A percentile compares a stretch with the other conserved stretches of the same genome.
Conservation (phyloP, 2,888 invertebrate species). For the Acleris emargana region DNA sequence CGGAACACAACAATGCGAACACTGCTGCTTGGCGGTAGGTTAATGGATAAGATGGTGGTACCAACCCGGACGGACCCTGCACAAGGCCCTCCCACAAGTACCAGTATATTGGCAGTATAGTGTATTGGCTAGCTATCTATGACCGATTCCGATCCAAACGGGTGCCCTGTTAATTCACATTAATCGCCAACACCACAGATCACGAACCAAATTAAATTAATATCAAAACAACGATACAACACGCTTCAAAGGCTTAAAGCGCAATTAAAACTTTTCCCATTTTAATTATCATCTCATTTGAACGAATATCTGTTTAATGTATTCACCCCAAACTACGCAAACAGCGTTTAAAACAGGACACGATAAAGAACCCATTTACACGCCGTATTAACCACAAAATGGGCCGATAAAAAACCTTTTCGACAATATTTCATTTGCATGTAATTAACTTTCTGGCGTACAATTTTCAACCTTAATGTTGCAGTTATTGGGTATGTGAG, state of each 20-base stretch:
- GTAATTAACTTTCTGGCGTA: constrained; percentile 31
- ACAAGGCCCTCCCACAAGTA: no score
- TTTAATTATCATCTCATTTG: constrained; percentile 36
- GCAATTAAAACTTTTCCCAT: constrained; percentile 37
- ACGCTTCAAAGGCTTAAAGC: constrained; percentile 32
- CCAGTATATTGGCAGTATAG: no score
- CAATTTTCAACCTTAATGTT: constrained; percentile 45
- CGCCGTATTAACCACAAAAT: constrained; percentile 78
- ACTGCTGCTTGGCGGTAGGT: no score
- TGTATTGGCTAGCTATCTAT: no score
- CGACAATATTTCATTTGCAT: constrained; percentile 46
- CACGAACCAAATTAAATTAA: not conserved
- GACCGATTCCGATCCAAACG: no score
- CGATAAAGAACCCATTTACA: constrained; percentile 82
- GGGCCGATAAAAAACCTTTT: constrained; percentile 67
- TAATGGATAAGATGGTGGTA: no score
- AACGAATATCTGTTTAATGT: constrained; percentile 57
- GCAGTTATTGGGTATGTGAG: constrained; percentile 19
- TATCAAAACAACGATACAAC: constrained; percentile 8
- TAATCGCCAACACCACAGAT: no score
- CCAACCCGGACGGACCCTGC: no score
- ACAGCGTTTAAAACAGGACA: constrained; percentile 71
- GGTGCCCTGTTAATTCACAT: no score
- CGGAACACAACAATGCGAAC: no score
- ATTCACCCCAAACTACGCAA: constrained; percentile 77